Evolutionary conservation across 2,797 vertebrate genomes (phyloP).

Genomic region (Bovichtus diacanthus): DNA sequence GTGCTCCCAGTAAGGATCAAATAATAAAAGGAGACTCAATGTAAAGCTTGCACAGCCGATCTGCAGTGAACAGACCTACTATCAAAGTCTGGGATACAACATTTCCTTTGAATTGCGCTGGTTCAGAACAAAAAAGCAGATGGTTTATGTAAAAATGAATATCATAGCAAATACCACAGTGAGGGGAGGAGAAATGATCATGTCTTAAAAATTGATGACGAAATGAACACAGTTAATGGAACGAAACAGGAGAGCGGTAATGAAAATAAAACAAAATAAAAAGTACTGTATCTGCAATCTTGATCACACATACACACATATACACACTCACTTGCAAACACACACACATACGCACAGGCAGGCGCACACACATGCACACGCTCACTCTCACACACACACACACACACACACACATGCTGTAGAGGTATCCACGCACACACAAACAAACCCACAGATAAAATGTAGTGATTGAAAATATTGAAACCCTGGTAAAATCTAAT

Average conservation of each 20-base stretch:
- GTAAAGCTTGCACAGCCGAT: constrained; percentile 75
- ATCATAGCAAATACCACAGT: constrained; percentile 82
- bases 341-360: constrained; percentile 39
- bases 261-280: constrained; percentile 82
- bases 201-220: constrained; percentile 79
- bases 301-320: constrained; percentile 56
- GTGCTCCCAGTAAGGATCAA: constrained; percentile 78
- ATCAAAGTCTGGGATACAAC: constrained; percentile 76
- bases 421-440: constrained; percentile 64
- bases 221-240: constrained; percentile 73
- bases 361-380: constrained; percentile 33
- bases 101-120: constrained; percentile 71
- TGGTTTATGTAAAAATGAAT: constrained; percentile 83
- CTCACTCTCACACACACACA: constrained; percentile 44
- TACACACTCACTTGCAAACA: constrained; percentile 30
- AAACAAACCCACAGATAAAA: constrained; percentile 82
- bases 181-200: constrained; percentile 73
- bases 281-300: constrained; percentile 76
- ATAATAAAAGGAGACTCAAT: constrained; percentile 81
- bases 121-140: constrained; percentile 78
- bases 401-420: constrained; percentile 46
- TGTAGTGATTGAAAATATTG: constrained; percentile 81
- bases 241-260: constrained; percentile 79
- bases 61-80: constrained; percentile 69
- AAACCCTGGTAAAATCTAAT: constrained; percentile 84